A percentile compares a stretch with the other conserved stretches of the same genome.
Evolutionary conservation across 1,140 invertebrate species (phyloP).

Genomic region (Lepidurus packardi): DNA sequence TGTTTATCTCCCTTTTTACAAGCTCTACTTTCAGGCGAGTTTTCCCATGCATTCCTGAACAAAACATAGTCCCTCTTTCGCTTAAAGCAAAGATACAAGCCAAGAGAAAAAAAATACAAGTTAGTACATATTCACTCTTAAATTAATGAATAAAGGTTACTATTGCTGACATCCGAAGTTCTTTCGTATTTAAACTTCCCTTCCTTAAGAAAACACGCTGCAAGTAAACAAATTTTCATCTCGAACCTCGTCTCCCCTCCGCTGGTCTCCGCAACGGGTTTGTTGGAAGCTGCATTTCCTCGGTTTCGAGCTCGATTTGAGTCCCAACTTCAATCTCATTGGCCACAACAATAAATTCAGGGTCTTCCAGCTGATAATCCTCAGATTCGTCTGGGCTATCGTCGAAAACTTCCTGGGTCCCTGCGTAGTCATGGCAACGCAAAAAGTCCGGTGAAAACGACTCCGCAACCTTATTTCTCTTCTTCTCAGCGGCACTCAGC

Average conservation of each 20-base stretch:
- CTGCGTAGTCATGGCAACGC: not conserved
- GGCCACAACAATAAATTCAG: not conserved
- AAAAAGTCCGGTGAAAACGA: not conserved
- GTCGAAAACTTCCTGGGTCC: not conserved
- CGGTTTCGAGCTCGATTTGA: not conserved
- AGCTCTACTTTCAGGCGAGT: constrained; percentile 2
- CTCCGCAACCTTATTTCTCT: not conserved
- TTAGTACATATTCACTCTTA: constrained; percentile 19
- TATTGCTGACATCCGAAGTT: constrained; percentile 8
- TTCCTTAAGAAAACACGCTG: not conserved
- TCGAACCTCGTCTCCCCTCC: not conserved
- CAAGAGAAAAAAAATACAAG: not conserved
- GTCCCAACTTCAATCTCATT: constrained; percentile 5
- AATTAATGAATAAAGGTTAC: not conserved
- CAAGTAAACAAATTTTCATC: constrained; percentile 8
- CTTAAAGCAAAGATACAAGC: not conserved
- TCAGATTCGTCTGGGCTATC: not conserved
- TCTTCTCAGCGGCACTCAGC: constrained; percentile 13
- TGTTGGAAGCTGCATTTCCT: not conserved
- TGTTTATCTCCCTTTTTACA: constrained; percentile 15
- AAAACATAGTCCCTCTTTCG: not conserved
- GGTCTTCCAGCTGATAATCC: not conserved
- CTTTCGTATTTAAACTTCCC: not conserved
- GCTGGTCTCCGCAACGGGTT: not conserved
- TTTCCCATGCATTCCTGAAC: not conserved